These are phyloP conservation scores for Altica lythri DNA, from an alignment of 2,888 invertebrate species.

Conservation along the genomic window DNA sequence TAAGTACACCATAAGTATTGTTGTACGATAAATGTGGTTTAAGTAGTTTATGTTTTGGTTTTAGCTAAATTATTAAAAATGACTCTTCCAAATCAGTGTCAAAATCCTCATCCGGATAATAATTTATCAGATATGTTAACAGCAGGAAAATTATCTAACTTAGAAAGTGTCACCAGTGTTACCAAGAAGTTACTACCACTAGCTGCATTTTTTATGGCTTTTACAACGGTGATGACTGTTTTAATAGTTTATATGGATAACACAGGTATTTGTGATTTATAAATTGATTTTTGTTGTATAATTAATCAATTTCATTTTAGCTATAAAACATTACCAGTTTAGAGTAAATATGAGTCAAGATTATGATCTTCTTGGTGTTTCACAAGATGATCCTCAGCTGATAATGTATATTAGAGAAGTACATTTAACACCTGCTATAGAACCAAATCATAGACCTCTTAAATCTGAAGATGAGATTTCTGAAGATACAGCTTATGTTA, in stretches of 20 bases:
- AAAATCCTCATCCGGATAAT: constrained; percentile 26
- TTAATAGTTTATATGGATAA: constrained; percentile 81
- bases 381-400: constrained; percentile 75
- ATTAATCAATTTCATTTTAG: constrained; percentile 53
- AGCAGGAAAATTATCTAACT: constrained; percentile 41
- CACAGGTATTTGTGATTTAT: constrained; percentile 64
- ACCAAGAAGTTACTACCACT: constrained; percentile 60
- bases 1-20: too few relatives aligned
- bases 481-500: constrained; percentile 58
- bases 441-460: constrained; percentile 55
- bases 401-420: constrained; percentile 76
- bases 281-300: background rate
- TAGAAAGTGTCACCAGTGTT: constrained; percentile 28
- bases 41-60: too few relatives aligned
- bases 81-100: constrained; percentile 36
- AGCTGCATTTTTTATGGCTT: constrained; percentile 75
- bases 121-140: constrained; percentile 41
- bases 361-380: constrained; percentile 73
- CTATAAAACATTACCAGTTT: constrained; percentile 76
- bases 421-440: constrained; percentile 62
- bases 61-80: too few relatives aligned
- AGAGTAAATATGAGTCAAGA: constrained; percentile 80
- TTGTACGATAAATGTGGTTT: too few relatives aligned
- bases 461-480: constrained; percentile 53
- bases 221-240: constrained; percentile 79